These are phyloP conservation scores for Helicoverpa armigera DNA, from an alignment of 1,140 invertebrate species.

Conservation along the genomic window DNA sequence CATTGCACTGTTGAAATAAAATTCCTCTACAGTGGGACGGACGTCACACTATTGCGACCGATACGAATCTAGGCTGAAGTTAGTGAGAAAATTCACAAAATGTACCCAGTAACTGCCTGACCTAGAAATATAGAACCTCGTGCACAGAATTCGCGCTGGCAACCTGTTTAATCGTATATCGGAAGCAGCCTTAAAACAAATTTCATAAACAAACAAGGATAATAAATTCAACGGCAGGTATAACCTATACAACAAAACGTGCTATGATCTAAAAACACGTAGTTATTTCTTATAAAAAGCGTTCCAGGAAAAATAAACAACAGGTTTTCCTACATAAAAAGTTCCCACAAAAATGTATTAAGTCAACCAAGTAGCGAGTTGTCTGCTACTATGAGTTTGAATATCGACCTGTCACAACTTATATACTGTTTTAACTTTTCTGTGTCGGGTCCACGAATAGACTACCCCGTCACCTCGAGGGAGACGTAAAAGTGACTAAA, in stretches of 20 bases:
- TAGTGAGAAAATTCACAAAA: too few species aligned
- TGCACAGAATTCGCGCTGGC: too few species aligned
- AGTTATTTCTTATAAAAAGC: neutral
- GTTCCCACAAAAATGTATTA: neutral
- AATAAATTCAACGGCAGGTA: neutral
- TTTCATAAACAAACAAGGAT: neutral
- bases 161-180: neutral
- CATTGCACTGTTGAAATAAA: too few species aligned
- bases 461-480: constrained; percentile 8
- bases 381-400: neutral
- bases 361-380: neutral
- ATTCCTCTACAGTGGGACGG: too few species aligned
- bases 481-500: constrained; percentile 15
- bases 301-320: neutral
- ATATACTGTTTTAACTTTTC: constrained; percentile 29
- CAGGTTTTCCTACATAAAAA: too few species aligned
- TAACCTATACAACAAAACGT: neutral
- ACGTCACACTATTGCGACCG: too few species aligned
- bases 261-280: neutral
- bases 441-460: constrained; percentile 8
- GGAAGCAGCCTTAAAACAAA: neutral
- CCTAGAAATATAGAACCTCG: too few species aligned
- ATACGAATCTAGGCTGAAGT: too few species aligned
- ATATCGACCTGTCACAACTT: constrained; percentile 26
- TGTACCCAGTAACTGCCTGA: too few species aligned